Conservation (phyloP, 1,140 invertebrate species). For the Hyles euphorbiae region DNA sequence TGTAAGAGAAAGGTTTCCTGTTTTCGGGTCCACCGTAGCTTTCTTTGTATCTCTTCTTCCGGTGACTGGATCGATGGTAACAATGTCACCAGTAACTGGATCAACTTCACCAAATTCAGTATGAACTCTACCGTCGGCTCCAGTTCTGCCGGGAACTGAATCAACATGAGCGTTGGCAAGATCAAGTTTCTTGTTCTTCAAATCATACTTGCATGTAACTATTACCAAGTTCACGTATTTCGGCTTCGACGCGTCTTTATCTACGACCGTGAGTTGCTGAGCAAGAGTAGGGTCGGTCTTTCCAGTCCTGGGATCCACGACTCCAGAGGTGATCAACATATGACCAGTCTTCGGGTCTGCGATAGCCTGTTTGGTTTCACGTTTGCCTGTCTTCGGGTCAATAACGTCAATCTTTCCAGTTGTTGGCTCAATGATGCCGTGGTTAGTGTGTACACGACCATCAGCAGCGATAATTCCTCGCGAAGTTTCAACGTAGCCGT, state of each 20-base stretch:
- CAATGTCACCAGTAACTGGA: conserved; percentile 69
- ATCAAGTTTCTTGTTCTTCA: conserved; percentile 74
- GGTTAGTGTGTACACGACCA: conserved; percentile 72
- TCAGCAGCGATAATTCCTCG: conserved; percentile 63
- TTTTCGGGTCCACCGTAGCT: conserved; percentile 72
- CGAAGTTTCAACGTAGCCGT: conserved; percentile 64
- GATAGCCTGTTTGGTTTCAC: conserved; percentile 66
- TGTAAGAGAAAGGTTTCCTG: conserved; percentile 74
- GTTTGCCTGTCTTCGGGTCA: conserved; percentile 71
- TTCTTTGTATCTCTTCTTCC: conserved; percentile 54
- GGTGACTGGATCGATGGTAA: conserved; percentile 52
- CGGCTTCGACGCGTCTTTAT: conserved; percentile 67
- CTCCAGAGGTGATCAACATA: conserved; percentile 57
- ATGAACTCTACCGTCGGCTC: conserved; percentile 64
- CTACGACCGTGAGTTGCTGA: conserved; percentile 78
- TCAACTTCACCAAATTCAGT: conserved; percentile 74
- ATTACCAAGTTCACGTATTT: conserved; percentile 76
- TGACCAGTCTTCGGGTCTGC: conserved; percentile 70
- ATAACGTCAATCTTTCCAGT: conserved; percentile 66
- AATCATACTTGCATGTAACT: conserved; percentile 71
- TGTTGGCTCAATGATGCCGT: conserved; percentile 71
- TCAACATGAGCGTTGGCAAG: conserved; percentile 75
- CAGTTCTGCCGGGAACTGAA: conserved; percentile 73
- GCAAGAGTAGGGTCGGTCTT: conserved; percentile 72
- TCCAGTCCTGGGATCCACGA: conserved; percentile 69